Evolutionary conservation across 2,113 vertebrate species (phyloP).

Genomic region (Haplochromis burtoni): DNA sequence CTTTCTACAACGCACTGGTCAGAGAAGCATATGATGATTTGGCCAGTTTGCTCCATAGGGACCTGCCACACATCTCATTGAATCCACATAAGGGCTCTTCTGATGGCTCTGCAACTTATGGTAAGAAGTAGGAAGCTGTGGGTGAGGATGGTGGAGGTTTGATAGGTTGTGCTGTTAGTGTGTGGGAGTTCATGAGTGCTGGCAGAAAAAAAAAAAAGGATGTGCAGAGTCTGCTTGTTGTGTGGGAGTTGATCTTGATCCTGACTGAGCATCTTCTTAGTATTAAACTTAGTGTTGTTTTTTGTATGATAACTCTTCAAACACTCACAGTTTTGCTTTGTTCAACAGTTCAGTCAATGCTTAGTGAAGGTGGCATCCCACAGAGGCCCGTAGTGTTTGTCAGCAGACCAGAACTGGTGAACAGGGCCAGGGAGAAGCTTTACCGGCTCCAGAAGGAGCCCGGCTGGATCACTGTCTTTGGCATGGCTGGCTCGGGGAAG

Average conservation of each 20-base stretch:
- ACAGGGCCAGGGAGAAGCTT: conserved; percentile 78
- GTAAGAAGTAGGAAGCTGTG: conserved; percentile 62
- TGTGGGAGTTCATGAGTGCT: background rate
- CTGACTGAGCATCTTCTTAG: background rate
- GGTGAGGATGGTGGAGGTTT: background rate
- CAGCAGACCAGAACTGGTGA: conserved; percentile 75
- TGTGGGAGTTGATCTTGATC: background rate
- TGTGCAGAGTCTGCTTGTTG: background rate
- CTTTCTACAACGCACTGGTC: conserved; percentile 91
- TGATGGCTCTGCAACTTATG: conserved; percentile 71
- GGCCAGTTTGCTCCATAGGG: conserved; percentile 76
- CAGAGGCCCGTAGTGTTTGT: conserved; percentile 94
- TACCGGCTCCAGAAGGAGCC: conserved; percentile 67
- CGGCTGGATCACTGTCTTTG: conserved; percentile 90
- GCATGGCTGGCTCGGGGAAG: conserved; percentile 97
- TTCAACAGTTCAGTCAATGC: conserved; percentile 75
- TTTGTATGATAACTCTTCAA: background rate
- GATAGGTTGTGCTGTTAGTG: background rate
- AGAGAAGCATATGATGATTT: conserved; percentile 86
- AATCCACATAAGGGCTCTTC: conserved; percentile 61
- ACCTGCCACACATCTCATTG: conserved; percentile 67
- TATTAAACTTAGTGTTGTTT: background rate
- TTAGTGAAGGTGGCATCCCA: conserved; percentile 91
- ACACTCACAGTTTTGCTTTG: background rate
- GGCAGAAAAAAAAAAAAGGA: background rate